phyloP scores from a whole-genome alignment of 1,140 invertebrate species.

The Trichonephila clavata region DNA sequence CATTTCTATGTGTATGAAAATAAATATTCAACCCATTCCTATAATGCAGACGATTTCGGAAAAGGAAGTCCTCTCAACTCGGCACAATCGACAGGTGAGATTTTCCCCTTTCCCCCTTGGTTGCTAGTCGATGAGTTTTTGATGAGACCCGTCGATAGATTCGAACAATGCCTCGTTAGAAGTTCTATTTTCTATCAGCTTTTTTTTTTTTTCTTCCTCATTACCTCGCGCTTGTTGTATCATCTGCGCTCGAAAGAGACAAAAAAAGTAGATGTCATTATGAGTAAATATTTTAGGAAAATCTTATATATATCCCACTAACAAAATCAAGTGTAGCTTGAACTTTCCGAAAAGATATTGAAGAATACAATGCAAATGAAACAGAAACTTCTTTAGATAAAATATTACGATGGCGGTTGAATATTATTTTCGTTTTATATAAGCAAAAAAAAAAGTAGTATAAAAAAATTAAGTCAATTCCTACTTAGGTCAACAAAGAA shows the following conservation, averaged over 20 bases:
- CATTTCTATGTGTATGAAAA: neutral
- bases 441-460: no score
- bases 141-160: constrained; percentile 49
- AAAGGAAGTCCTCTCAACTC: constrained; percentile 23
- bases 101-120: neutral
- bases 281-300: neutral
- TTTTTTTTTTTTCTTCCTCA: constrained; percentile 9
- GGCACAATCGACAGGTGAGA: constrained; percentile 21
- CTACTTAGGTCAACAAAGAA: no score
- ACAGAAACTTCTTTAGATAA: no score
- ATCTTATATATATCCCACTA: neutral
- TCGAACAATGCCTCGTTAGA: constrained; percentile 62
- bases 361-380: no score
- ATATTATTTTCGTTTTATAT: no score
- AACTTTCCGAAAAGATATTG: neutral
- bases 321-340: neutral
- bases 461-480: no score
- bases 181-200: neutral
- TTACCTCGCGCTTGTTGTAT: neutral
- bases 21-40: neutral
- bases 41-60: neutral
- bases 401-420: no score
- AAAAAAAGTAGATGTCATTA: neutral
- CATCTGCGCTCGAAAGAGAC: neutral
- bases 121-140: constrained; percentile 62